Conservation (phyloP, 2,113 vertebrate genomes). For the Poecile atricapillus region DNA sequence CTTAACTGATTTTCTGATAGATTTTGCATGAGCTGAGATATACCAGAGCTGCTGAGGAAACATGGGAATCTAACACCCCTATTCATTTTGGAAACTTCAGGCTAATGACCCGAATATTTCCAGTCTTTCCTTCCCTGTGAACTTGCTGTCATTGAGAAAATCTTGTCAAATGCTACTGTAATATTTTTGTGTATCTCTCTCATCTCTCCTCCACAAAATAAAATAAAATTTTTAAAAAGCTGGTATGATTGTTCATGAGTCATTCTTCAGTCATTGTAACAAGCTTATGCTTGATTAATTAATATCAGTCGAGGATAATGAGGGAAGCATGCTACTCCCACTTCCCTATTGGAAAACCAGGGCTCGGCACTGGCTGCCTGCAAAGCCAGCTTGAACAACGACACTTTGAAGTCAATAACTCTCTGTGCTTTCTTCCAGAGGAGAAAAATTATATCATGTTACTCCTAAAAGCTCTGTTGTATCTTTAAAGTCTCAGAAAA, state of each 20-base stretch:
- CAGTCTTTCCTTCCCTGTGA: not conserved
- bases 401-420: constrained; percentile 4
- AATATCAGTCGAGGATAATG: constrained; percentile 30
- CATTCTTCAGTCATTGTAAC: constrained; percentile 1
- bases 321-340: constrained; percentile 5
- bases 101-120: not conserved
- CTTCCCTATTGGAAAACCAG: constrained; percentile 39
- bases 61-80: rapidly evolving
- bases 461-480: not conserved
- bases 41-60: not conserved
- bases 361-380: not conserved
- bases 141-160: not conserved
- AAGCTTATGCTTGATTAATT: constrained; percentile 64
- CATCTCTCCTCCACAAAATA: not conserved
- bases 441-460: constrained; percentile 2
- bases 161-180: not conserved
- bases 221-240: not conserved
- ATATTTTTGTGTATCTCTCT: not conserved
- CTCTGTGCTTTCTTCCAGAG: not conserved
- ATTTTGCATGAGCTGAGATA: not conserved
- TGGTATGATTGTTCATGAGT: constrained; percentile 1
- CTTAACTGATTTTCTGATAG: not conserved
- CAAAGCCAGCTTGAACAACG: not conserved
- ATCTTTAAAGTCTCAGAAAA: constrained; percentile 7
- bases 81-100: not conserved